These are phyloP conservation scores for Sphaerophoria taeniata DNA, from an alignment of 2,888 invertebrate species.

Conservation along the genomic window DNA sequence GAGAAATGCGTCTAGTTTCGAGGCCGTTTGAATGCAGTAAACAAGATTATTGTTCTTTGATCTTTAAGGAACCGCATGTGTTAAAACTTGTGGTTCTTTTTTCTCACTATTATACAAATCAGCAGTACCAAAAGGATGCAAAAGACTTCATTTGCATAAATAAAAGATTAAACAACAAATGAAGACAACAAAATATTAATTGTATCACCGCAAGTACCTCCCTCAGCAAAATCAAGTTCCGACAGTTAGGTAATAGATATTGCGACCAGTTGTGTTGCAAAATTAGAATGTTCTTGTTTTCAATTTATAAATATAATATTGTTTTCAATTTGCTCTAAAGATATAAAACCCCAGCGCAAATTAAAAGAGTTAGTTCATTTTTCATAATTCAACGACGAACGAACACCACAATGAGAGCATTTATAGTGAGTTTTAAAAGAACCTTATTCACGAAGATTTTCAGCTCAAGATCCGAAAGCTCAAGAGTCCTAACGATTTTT, in stretches of 20 bases:
- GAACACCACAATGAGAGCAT: conserved; percentile 48
- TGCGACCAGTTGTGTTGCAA: conserved; percentile 8
- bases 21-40: neutral
- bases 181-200: neutral
- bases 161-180: conserved; percentile 2
- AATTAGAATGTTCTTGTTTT: neutral
- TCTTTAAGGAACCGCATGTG: neutral
- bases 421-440: conserved; percentile 38
- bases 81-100: neutral
- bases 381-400: conserved; percentile 40
- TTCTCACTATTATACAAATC: neutral
- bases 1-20: neutral
- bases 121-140: neutral
- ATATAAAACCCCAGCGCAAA: conserved; percentile 22
- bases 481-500: neutral
- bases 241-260: neutral
- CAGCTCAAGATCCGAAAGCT: no score
- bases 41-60: conserved; percentile 14
- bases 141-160: conserved; percentile 13
- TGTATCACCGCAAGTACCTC: conserved; percentile 6
- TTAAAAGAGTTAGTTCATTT: conserved; percentile 15
- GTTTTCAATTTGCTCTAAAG: neutral
- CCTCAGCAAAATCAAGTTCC: conserved; percentile 5
- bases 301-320: neutral
- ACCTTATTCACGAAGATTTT: no score